Evolutionary conservation across 2,113 vertebrate species (phyloP), one percentile per base, ranked within the genome.

Genomic region (Calidris pygmaea): DNA sequence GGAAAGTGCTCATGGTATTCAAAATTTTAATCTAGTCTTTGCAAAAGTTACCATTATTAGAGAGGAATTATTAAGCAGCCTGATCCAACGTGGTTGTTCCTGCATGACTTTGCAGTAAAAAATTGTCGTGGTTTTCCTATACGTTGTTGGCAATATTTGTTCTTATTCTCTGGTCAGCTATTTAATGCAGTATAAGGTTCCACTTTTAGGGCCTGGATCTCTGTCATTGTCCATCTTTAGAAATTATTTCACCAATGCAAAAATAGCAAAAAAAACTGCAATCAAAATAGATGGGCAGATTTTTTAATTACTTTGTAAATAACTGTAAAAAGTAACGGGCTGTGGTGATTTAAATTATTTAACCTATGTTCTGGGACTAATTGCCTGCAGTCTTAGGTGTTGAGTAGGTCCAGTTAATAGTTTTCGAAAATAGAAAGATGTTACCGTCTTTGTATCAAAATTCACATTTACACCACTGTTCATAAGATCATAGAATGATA

Each of bases 381-480:
- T 68, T 89, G 78, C 71, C 84, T 82, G 27, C 80, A 66, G 59
- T 72, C n/a, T 91, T 63, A 81, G 59, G 26, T 83, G 80, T 24
- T 90, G 65, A 96, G 83, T 84, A 93, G 53, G 78, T 95, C 35
- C 47, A 66, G 55, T 79, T 41, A 89, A 37, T 65, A 72, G 77
- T 91, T 96, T 88, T 90, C 58, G 56, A 55, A 83, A 90, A 59
- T 95, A 94, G 86, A 82, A 67, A 89, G 52, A 52, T 84, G 83
- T 88, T 85, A 90, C 24, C 94, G 53, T 96, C 83, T 97, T 97
- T 90, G 53, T 93, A 78, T 65, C 73, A 84, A 93, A 96, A 95
- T 94, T 97, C 78, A 82, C 86, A 85, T 97, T 97, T 97, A 67
- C 41, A 77, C 14, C n/a, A 26, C 41, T 88, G 32, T 97, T 96